Base-by-base conservation (phyloP, 2,113 vertebrate genomes). In the Hemiscyllium ocellatum region DNA sequence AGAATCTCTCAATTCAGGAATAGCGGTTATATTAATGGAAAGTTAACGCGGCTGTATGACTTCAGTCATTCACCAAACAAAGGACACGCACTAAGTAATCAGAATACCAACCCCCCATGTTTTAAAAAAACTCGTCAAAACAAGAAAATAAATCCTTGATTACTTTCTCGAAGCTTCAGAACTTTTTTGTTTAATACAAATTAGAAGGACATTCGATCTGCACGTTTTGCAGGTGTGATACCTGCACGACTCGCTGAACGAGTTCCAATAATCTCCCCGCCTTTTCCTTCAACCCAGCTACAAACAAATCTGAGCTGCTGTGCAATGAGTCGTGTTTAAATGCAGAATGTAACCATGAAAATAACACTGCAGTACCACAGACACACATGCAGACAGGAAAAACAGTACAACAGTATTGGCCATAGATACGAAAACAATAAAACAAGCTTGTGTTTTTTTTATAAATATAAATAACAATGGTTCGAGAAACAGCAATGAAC, bases 161-260 rank as follows among this genome's bases (percentile, higher is more conserved):
- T 66, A n/a, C 33, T 42, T 7, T 66, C n/a, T 33, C 61, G 66
- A 68, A 10, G 15, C 17, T 37, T n/a, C 61, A n/a, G 6, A 68
- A 37, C 89, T 65, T 19, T n/a, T 56, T 29, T 29, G 24, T 10
- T 12, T 22, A 69, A 94, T 69, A n/a, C 91, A 94, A 69, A 89
- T 69, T 37, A 19, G 66, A 61, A 93, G 33, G 91, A 66, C 69
- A 94, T 69, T 94, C 37, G 94, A 72, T 95, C 94, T 17, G 20
- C 93, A 13, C 20, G 37, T 26, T 94, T 68, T 68, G 65, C 68
- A 95, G 93, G 42, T 95, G 93, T 29, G 4, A 13, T 8, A 95
- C 94, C 94, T 50, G 68, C 42, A 95, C 22, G 94, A 76, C 94
- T 69, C 76, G 94, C 70, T 70, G 42, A 95, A 95, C 93, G 19